Evolutionary conservation across 2,888 invertebrate species (phyloP).

Genomic region (Zygaena filipendulae): DNA sequence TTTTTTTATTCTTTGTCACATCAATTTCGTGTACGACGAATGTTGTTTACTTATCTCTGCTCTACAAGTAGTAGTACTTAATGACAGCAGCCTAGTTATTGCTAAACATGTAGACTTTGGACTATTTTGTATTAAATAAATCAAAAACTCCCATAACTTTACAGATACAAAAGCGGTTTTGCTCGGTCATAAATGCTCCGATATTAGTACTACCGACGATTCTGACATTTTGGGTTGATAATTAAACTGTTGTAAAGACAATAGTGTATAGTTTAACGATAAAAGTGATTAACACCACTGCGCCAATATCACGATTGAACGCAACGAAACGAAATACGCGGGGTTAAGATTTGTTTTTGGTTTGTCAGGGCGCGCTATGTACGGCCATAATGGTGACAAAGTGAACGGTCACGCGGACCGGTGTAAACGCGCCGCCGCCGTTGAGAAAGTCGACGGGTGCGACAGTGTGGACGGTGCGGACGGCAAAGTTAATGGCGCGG

Average conservation of each 20-base stretch:
- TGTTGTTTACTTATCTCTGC: too few species aligned
- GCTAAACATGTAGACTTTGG: too few species aligned
- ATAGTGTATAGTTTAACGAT: too few species aligned
- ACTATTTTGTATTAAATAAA: too few species aligned
- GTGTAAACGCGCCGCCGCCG: slow-evolving; percentile 11
- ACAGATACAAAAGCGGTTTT: slow-evolving; percentile 44
- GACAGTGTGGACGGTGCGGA: slow-evolving; percentile 19
- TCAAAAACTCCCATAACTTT: slow-evolving; percentile 46
- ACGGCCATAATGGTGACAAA: slow-evolving; percentile 15
- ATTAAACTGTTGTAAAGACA: too few species aligned
- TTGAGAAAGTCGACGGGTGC: slow-evolving; percentile 19
- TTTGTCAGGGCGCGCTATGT: slow-evolving; percentile 46
- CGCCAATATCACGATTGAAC: slow-evolving; percentile 46
- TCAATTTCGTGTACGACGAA: too few species aligned
- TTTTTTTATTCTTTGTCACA: too few species aligned
- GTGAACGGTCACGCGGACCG: slow-evolving; percentile 17
- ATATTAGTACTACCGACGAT: slow-evolving; percentile 36
- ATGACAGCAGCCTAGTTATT: too few species aligned
- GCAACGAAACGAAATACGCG: slow-evolving; percentile 25
- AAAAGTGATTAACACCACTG: slow-evolving; percentile 52
- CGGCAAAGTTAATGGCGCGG: slow-evolving; percentile 18
- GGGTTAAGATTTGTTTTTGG: slow-evolving; percentile 37
- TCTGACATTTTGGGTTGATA: slow-evolving; percentile 37
- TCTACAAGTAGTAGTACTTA: too few species aligned
- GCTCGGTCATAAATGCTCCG: slow-evolving; percentile 37